phyloP scores from a whole-genome alignment of 2,797 vertebrate genomes.

The Lagorchestes hirsutus region DNA sequence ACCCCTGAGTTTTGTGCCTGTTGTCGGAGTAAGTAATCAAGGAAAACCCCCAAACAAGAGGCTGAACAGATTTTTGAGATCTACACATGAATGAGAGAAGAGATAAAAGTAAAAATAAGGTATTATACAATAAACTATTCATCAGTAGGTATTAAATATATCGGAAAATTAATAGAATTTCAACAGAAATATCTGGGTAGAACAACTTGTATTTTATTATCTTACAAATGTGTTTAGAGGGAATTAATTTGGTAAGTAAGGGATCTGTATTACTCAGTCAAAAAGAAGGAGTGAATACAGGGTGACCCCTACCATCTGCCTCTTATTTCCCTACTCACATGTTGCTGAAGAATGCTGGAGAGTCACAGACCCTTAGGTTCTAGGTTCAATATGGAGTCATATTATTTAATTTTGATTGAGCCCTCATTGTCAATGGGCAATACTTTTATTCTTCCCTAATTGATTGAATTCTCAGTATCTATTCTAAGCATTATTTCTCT shows the following conservation, averaged over 20 bases:
- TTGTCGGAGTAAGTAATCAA: constrained; percentile 66
- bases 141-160: constrained; percentile 17
- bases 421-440: not conserved
- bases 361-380: not conserved
- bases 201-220: not conserved
- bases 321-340: not conserved
- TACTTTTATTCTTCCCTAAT: not conserved
- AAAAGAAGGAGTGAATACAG: not conserved
- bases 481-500: not conserved
- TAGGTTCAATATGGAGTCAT: not conserved
- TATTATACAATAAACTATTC: constrained; percentile 29
- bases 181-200: not conserved
- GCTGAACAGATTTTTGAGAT: constrained; percentile 69
- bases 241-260: not conserved
- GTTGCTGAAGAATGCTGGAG: not conserved
- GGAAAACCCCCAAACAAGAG: not conserved
- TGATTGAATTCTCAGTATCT: not conserved
- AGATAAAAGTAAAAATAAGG: constrained; percentile 65
- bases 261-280: not conserved
- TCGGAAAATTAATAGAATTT: constrained; percentile 16
- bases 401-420: not conserved
- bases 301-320: not conserved
- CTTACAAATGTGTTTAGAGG: not conserved
- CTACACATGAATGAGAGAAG: constrained; percentile 50
- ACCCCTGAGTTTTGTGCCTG: constrained; percentile 68